Percentiles rank a stretch among this genome's conserved stretches.
Conservation (phyloP, 2,888 invertebrate genomes). For the Taphrorychus bicolor region DNA sequence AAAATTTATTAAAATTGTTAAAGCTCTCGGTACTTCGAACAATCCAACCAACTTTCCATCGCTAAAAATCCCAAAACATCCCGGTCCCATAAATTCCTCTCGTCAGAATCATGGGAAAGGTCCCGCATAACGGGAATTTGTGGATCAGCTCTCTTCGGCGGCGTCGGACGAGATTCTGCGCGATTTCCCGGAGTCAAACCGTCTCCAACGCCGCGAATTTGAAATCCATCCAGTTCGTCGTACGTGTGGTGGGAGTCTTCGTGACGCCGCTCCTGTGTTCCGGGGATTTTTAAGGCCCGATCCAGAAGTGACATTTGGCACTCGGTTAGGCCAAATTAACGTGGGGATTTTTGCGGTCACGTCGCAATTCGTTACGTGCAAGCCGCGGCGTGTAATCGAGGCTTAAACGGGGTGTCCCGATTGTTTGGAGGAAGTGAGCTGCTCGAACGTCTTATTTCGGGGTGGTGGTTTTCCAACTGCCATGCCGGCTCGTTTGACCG, state of each 20-base stretch:
- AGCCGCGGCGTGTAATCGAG: not conserved
- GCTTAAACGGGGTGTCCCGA: not conserved
- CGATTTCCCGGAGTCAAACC: slow-evolving; percentile 29
- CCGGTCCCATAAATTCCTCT: slow-evolving; percentile 12
- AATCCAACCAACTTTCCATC: not conserved
- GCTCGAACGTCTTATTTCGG: too few relatives aligned
- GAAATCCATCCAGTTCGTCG: slow-evolving; percentile 32
- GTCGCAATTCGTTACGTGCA: not conserved
- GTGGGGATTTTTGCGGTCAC: not conserved
- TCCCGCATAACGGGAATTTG: slow-evolving; percentile 29
- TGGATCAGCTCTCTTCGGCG: slow-evolving; percentile 19
- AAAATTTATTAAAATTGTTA: too few relatives aligned
- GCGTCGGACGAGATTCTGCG: slow-evolving; percentile 34
- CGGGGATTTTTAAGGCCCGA: not conserved
- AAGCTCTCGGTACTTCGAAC: not conserved
- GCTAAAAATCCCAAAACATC: slow-evolving; percentile 10
- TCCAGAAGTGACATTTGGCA: not conserved
- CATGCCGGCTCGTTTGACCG: not conserved
- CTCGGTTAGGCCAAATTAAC: not conserved
- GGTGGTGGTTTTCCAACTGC: not conserved
- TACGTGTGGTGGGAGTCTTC: slow-evolving; percentile 4
- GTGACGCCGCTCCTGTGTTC: slow-evolving; percentile 3
- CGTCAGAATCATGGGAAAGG: slow-evolving; percentile 12
- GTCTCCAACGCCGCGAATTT: slow-evolving; percentile 37
- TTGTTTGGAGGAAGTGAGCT: too few relatives aligned